These are phyloP conservation scores for Anarhynchus alexandrinus DNA, from an alignment of 2,113 vertebrate genomes.

Conservation along the genomic window DNA sequence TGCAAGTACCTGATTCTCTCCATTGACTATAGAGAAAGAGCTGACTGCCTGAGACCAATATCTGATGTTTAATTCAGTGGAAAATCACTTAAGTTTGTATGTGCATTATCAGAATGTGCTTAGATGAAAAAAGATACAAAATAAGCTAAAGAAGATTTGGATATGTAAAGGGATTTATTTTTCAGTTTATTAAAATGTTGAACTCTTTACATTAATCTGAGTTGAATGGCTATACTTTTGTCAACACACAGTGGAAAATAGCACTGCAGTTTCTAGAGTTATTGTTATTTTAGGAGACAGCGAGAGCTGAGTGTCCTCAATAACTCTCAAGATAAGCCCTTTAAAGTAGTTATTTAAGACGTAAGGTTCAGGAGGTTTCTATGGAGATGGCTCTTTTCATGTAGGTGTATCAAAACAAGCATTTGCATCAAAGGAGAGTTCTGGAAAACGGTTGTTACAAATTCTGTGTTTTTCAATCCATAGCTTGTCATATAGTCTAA, in stretches of 20 bases:
- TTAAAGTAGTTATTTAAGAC: constrained; percentile 55
- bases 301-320: background rate
- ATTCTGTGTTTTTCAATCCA: background rate
- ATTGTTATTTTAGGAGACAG: constrained; percentile 33
- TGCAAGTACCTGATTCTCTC: background rate
- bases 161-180: background rate
- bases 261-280: constrained; percentile 6
- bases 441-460: background rate
- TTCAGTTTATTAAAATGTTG: constrained; percentile 1
- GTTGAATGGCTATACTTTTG: background rate
- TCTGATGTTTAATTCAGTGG: background rate
- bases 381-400: constrained; percentile 37
- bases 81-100: background rate
- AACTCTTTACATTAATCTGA: background rate
- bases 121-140: background rate
- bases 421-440: constrained; percentile 19
- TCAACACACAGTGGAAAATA: constrained; percentile 3
- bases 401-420: constrained; percentile 42
- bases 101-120: background rate
- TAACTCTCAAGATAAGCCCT: constrained; percentile 35
- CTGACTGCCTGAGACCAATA: background rate
- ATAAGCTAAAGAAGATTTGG: background rate
- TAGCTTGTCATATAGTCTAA: background rate
- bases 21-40: background rate
- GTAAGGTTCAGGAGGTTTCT: constrained; percentile 43